phyloP scores from a whole-genome alignment of 37 sponge, comb jelly and placozoan species.

The Crambe crambe region DNA sequence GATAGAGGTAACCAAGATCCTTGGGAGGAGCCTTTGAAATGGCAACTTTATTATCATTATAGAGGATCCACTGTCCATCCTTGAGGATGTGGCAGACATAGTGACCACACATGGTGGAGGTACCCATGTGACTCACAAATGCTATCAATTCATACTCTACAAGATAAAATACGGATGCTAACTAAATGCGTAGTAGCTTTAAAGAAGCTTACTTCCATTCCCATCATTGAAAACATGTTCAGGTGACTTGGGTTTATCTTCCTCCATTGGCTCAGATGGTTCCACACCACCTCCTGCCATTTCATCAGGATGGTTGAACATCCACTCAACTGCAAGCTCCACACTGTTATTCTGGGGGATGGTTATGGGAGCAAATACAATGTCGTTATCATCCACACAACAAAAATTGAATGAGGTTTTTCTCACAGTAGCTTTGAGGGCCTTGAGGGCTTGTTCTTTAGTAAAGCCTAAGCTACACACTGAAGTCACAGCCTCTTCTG shows the following conservation, averaged over 20 bases:
- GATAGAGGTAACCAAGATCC: slow-evolving; percentile 86
- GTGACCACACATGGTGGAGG: slow-evolving; percentile 87
- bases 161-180: not conserved
- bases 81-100: slow-evolving; percentile 91
- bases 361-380: not conserved
- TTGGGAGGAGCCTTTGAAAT: slow-evolving; percentile 77
- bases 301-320: slow-evolving; percentile 83
- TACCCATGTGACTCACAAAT: slow-evolving; percentile 95
- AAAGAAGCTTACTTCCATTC: slow-evolving; percentile 53
- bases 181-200: not conserved
- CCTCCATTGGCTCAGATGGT: slow-evolving; percentile 9
- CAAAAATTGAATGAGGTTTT: not conserved
- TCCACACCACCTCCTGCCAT: slow-evolving; percentile 49
- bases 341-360: slow-evolving; percentile 72
- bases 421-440: slow-evolving; percentile 71
- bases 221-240: slow-evolving; percentile 43
- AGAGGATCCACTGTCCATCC: slow-evolving; percentile 88
- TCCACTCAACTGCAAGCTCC: slow-evolving; percentile 94
- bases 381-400: not conserved
- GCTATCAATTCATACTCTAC: slow-evolving; percentile 75
- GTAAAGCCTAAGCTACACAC: slow-evolving; percentile 85
- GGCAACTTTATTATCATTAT: slow-evolving; percentile 92
- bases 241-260: not conserved
- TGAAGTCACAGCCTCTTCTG: slow-evolving; percentile 70
- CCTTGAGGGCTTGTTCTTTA: slow-evolving; percentile 69